Evolutionary conservation across 2,888 invertebrate species (phyloP), one percentile per base, ranked within the genome.

Genomic region (Yponomeuta sedellus): DNA sequence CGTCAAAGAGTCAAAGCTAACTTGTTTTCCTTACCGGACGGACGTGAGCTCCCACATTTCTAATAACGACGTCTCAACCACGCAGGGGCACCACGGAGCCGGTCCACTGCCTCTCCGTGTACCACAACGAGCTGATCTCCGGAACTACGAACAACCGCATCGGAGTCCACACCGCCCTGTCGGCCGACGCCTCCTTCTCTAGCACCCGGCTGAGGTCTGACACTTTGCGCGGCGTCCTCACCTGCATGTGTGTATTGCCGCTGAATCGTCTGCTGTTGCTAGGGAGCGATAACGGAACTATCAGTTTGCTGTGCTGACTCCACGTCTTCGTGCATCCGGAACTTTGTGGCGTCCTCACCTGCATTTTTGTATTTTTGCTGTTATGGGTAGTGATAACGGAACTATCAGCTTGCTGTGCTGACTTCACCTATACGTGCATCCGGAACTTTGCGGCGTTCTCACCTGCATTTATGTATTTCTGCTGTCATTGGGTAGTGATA

Each of bases 111-210:
- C 93, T 98, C 69, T 94, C 94, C 59, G 93, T 95, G 59, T 95
- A 96, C 84, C 94, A 95, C 78, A 93, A 94, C 73, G 96, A 97
- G 82, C 88, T 99, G 68, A 94, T 98, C 69, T 96, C 97, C 10
- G 98, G 97, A 40, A 98, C 98, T 0, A 98, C 98, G 0, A 97
- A 97, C 68, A 99, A 98, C 82, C 94, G 97, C 44, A 95, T 98
- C 72, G 97, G 97, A 19, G 97, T 97, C 63, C 96, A 97, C 83
- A 94, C 96, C 0, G 91, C 94, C 0, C 91, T 93, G 16, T 95
- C 95, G 72, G 91, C 92, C 12, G 94, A 95, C 75, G 95, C 96
- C 0, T 92, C 94, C 0, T 97, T 96, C 85, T 95, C 96, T 1
- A 95, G 96, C 70, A 97, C 97, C 11, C 96, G 96, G 80, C 91